Base-by-base conservation (phyloP, 2,797 vertebrate genomes). In the Enteromius thamalakanensis region DNA sequence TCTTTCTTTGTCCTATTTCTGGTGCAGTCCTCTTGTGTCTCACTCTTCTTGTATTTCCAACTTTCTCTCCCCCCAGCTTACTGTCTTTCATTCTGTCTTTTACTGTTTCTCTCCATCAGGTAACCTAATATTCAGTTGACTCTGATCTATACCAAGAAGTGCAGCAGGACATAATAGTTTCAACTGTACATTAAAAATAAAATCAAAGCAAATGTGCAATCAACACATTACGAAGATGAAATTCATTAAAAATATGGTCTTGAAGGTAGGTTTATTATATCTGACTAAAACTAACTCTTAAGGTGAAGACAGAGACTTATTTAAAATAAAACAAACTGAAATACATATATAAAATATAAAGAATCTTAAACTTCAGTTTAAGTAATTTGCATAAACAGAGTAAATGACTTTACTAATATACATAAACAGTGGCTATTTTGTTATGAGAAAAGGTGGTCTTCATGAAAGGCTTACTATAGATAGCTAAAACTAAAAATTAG, bases 51-150 rank as follows among this genome's bases (percentile, higher is more conserved):
- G 64, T 32, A 51, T 87, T 76, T 74, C 79, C n/a, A 37, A 10
- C 51, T n/a, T 71, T 81, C 80, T 86, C 69, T 67, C 60, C 58
- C 60, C 6, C 12, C 34, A 79, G 49, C 76, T 76, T 49, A 55
- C 60, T 53, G 69, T 80, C 37, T 80, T 79, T 84, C 77, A 75
- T 49, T 47, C 9, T 81, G 29, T 64, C 69, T 74, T 58, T 81
- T 74, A 64, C 9, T 51, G 70, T 67, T 67, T 72, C 55, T 68
- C 78, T 76, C 9, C 37, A 49, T 84, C 71, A 81, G 51, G 82
- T 84, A 87, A 87, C 81, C 19, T 69, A 78, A 81, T 84, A 84
- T 83, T 71, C 21, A 58, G 70, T 84, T 12, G 47, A 67, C 69
- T 83, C 69, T 75, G 53, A 85, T 77, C 53, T 79, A 72, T 68